Conservation (phyloP, 2,888 invertebrate genomes). For the Oasisia sp. region DNA sequence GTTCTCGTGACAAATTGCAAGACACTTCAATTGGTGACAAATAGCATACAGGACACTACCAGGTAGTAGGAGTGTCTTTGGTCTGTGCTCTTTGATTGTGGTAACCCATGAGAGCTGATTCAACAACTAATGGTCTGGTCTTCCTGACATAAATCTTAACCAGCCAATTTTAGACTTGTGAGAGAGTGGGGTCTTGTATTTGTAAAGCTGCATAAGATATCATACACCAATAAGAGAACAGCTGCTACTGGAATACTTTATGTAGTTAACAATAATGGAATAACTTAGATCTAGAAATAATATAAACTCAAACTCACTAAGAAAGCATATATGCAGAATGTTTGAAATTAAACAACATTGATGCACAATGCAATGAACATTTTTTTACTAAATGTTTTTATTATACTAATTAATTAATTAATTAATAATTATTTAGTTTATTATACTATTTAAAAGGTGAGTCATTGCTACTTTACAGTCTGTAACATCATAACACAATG, state of each 20-base stretch:
- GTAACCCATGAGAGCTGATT: background rate
- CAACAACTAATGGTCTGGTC: background rate
- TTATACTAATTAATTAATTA: too few species aligned
- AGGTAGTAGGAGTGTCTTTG: background rate
- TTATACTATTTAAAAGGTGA: background rate
- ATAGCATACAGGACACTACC: background rate
- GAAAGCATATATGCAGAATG: too few species aligned
- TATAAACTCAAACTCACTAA: too few species aligned
- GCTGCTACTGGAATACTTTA: background rate
- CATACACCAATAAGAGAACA: background rate
- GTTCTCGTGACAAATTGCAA: conserved; percentile 8
- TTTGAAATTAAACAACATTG: too few species aligned
- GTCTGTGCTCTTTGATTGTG: background rate
- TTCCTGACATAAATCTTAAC: conserved; percentile 3
- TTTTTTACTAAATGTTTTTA: too few species aligned
- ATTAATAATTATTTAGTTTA: too few species aligned
- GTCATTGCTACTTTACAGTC: background rate
- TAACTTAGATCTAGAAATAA: too few species aligned
- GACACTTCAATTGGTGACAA: background rate
- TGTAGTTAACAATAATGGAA: too few species aligned
- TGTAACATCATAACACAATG: background rate
- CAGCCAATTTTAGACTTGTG: background rate
- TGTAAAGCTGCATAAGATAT: background rate
- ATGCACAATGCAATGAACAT: too few species aligned
- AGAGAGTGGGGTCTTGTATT: background rate